These are phyloP conservation scores for Nixonia krombeini DNA, from an alignment of 1,140 invertebrate species.

Conservation along the genomic window DNA sequence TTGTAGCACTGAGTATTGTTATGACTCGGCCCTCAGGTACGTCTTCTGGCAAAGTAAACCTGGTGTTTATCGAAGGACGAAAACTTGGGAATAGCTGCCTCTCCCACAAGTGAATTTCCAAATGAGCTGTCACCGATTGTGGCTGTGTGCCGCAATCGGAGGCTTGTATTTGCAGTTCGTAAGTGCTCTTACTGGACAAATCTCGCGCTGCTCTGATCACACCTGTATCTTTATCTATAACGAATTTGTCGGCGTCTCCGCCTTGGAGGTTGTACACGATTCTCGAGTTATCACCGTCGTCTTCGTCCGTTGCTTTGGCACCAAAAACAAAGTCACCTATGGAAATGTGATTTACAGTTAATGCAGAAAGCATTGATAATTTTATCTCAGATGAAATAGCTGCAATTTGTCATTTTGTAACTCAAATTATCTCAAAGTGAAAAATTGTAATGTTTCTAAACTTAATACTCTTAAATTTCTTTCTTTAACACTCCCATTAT, in stretches of 20 bases:
- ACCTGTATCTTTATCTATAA: conserved; percentile 83
- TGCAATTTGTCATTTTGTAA: too few species aligned
- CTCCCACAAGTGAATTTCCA: conserved; percentile 81
- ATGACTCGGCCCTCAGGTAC: conserved; percentile 80
- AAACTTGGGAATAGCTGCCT: conserved; percentile 83
- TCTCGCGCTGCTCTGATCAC: conserved; percentile 83
- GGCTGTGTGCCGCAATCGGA: conserved; percentile 78
- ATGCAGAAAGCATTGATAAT: neutral
- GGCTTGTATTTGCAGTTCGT: conserved; percentile 82
- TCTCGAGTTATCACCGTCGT: conserved; percentile 84
- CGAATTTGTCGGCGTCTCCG: conserved; percentile 82
- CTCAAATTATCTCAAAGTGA: too few species aligned
- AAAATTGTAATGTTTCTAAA: too few species aligned
- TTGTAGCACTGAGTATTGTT: conserved; percentile 79
- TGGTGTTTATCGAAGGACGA: conserved; percentile 76
- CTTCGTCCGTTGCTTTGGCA: conserved; percentile 84
- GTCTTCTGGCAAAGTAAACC: conserved; percentile 86
- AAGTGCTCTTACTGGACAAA: conserved; percentile 73
- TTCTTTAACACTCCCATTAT: too few species aligned
- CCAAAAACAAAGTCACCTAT: conserved; percentile 87
- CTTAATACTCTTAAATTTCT: too few species aligned
- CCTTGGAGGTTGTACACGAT: conserved; percentile 85
- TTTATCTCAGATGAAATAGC: neutral
- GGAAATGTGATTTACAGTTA: too few species aligned
- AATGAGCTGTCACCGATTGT: conserved; percentile 77